These are phyloP conservation scores for Boulengeromyrus knoepffleri DNA, from an alignment of 2,113 vertebrate species.

Conservation along the genomic window DNA sequence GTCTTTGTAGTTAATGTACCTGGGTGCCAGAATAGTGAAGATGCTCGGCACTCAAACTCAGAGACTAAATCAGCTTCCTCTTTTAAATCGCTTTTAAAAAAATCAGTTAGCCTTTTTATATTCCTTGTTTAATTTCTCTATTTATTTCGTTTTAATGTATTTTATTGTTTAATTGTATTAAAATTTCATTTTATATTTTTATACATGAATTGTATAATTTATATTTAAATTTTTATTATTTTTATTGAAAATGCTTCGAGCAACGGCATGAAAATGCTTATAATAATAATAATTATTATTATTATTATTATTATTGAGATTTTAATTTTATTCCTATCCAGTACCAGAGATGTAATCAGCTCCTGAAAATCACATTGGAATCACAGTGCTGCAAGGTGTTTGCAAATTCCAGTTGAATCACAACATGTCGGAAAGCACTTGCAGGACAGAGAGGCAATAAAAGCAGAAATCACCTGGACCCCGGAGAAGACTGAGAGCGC, in stretches of 20 bases:
- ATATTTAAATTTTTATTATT: neutral
- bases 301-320: neutral
- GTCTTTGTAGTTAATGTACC: neutral
- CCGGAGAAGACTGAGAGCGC: conserved; percentile 66
- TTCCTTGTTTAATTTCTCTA: neutral
- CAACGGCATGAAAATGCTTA: neutral
- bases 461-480: conserved; percentile 55
- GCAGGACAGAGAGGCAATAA: neutral
- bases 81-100: neutral
- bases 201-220: neutral
- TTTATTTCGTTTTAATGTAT: neutral
- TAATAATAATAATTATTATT: neutral
- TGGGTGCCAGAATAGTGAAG: neutral
- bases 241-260: neutral
- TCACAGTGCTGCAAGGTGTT: neutral
- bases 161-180: neutral
- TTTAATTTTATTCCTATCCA: neutral
- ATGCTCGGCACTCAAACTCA: neutral
- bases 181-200: neutral
- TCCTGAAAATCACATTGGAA: neutral
- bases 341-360: neutral
- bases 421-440: neutral
- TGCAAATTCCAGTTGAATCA: neutral
- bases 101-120: neutral
- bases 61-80: neutral